Percentiles rank a stretch among this genome's conserved stretches.
Conservation (phyloP, 1,140 invertebrate species). For the Diplogasteroides magnus region DNA sequence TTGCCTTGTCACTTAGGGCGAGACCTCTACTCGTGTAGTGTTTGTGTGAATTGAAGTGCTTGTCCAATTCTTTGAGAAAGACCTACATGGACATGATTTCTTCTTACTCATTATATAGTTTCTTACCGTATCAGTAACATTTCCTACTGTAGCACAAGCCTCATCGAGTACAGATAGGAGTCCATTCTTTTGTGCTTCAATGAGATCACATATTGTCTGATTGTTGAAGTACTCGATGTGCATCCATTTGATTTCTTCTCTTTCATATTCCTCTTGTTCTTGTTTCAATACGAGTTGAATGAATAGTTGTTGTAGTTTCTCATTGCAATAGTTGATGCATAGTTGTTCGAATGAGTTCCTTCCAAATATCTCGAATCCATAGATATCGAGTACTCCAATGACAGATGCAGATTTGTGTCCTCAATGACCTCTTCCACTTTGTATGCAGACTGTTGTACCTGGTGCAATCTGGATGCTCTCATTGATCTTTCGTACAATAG, state of each 20-base stretch:
- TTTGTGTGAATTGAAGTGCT: slow-evolving; percentile 60
- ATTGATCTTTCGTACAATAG: slow-evolving; percentile 85
- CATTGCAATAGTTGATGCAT: slow-evolving; percentile 84
- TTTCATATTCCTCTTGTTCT: slow-evolving; percentile 70
- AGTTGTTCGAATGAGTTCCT: slow-evolving; percentile 40
- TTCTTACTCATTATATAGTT: too few relatives aligned
- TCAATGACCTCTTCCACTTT: too few relatives aligned
- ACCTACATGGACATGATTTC: slow-evolving; percentile 17
- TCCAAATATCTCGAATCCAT: slow-evolving; percentile 66
- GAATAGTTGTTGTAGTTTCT: slow-evolving; percentile 72
- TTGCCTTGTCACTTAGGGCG: slow-evolving; percentile 38
- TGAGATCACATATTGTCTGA: slow-evolving; percentile 65
- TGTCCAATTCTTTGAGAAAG: slow-evolving; percentile 62
- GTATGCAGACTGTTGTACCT: too few relatives aligned
- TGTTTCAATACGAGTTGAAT: slow-evolving; percentile 70
- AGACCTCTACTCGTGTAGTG: slow-evolving; percentile 60
- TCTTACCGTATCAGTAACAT: slow-evolving; percentile 31
- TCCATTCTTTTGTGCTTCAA: slow-evolving; percentile 61
- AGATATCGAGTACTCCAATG: slow-evolving; percentile 65
- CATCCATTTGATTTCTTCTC: slow-evolving; percentile 69
- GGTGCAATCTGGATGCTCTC: slow-evolving; percentile 65
- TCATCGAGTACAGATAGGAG: slow-evolving; percentile 70
- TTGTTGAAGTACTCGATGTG: slow-evolving; percentile 68
- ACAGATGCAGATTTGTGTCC: slow-evolving; percentile 30
- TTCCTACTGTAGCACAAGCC: slow-evolving; percentile 62